phyloP scores from a whole-genome alignment of 2,888 invertebrate genomes.

The Erebia palarica region DNA sequence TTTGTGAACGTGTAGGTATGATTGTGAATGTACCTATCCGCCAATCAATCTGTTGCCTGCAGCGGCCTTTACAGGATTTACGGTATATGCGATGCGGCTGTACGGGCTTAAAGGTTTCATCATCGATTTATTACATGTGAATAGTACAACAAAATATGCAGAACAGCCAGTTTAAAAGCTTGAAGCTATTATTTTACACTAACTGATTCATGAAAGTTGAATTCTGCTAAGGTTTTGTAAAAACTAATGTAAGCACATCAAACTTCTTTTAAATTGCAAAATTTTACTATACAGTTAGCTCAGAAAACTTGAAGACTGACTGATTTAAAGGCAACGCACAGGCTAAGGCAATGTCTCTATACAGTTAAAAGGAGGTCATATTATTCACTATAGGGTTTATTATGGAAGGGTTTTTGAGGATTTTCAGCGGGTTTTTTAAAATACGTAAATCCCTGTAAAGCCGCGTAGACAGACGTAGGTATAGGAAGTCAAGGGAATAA shows the following conservation, averaged over 20 bases:
- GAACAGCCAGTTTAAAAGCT: not conserved
- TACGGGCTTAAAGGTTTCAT: slow-evolving; percentile 27
- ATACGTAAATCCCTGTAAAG: too few relatives aligned
- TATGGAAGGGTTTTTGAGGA: too few relatives aligned
- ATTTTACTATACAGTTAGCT: too few relatives aligned
- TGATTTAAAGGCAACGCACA: too few relatives aligned
- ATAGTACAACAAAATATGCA: slow-evolving; percentile 9
- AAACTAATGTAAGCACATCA: not conserved
- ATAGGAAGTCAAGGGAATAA: too few relatives aligned
- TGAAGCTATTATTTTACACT: not conserved
- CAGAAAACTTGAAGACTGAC: too few relatives aligned
- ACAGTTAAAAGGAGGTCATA: too few relatives aligned
- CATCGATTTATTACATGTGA: slow-evolving; percentile 28
- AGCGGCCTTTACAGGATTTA: slow-evolving; percentile 30
- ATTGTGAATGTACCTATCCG: slow-evolving; percentile 38
- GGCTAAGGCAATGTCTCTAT: too few relatives aligned
- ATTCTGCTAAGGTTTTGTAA: not conserved
- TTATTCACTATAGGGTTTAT: too few relatives aligned
- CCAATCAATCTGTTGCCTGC: slow-evolving; percentile 46
- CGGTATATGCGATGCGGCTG: slow-evolving; percentile 31
- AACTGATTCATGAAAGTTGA: not conserved
- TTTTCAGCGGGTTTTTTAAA: too few relatives aligned
- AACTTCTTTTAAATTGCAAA: too few relatives aligned
- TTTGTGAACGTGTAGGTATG: slow-evolving; percentile 38
- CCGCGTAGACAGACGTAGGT: too few relatives aligned